Percentiles rank a stretch among this genome's conserved stretches.
Conservation (phyloP, 2,888 invertebrate species). For the Dysmachus trigonus region DNA sequence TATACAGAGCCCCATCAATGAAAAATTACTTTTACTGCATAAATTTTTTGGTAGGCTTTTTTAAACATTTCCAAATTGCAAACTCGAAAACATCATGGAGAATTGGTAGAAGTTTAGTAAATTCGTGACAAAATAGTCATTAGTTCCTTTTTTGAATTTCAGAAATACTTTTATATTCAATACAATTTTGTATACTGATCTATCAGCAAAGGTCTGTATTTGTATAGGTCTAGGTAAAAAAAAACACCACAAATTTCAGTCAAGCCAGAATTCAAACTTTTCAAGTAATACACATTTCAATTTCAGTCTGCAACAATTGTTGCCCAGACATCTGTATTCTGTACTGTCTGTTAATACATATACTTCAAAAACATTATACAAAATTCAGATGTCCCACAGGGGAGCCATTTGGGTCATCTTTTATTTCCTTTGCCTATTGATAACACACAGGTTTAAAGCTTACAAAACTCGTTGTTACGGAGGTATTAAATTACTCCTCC, state of each 20-base stretch:
- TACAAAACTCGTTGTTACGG: too few relatives aligned
- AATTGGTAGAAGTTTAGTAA: neutral
- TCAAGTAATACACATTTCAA: too few relatives aligned
- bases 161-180: neutral
- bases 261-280: too few relatives aligned
- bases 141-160: neutral
- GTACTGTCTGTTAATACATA: too few relatives aligned
- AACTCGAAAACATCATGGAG: neutral
- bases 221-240: too few relatives aligned
- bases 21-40: neutral
- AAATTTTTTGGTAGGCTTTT: neutral
- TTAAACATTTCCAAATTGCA: neutral
- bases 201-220: too few relatives aligned
- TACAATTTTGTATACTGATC: neutral
- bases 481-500: too few relatives aligned
- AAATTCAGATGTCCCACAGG: slow-evolving; percentile 12
- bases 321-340: too few relatives aligned
- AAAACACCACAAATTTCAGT: too few relatives aligned
- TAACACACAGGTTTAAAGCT: too few relatives aligned
- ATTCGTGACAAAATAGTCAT: neutral
- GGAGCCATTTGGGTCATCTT: neutral
- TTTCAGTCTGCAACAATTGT: too few relatives aligned
- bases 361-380: too few relatives aligned
- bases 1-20: neutral
- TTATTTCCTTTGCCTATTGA: neutral